These are phyloP conservation scores for Wiebesia pumilae DNA, from an alignment of 1,140 invertebrate genomes.

Conservation along the genomic window DNA sequence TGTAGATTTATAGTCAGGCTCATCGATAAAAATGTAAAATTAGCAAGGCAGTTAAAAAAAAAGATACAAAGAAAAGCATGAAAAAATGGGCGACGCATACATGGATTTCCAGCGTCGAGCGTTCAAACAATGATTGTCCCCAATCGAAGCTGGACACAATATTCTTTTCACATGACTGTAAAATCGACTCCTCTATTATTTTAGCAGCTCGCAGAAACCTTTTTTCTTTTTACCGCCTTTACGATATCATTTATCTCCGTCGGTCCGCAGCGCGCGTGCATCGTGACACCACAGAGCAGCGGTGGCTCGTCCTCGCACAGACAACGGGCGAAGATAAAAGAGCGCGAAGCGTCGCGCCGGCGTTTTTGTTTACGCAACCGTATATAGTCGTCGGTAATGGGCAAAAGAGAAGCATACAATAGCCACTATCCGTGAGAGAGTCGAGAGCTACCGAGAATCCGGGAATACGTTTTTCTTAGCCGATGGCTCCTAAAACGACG, in stretches of 20 bases:
- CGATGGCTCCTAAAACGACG: not conserved
- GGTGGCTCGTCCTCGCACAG: not conserved
- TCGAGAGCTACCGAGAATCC: not conserved
- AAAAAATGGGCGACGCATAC: no score
- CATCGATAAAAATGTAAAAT: no score
- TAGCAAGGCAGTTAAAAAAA: no score
- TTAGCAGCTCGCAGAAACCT: not conserved
- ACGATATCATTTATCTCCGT: slow-evolving; percentile 54
- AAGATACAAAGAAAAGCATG: no score
- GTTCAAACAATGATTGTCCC: no score
- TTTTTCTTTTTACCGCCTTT: not conserved
- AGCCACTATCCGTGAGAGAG: not conserved
- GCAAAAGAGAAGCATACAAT: not conserved
- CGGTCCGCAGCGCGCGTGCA: not conserved
- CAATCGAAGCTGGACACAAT: no score
- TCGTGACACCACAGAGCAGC: not conserved
- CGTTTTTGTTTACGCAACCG: slow-evolving; percentile 19
- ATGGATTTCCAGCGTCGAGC: no score
- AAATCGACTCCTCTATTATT: no score
- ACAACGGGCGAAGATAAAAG: slow-evolving; percentile 34
- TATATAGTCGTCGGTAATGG: slow-evolving; percentile 20
- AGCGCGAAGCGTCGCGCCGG: slow-evolving; percentile 50
- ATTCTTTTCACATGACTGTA: no score
- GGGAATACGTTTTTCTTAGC: not conserved
- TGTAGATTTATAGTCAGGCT: no score